Base-by-base conservation (phyloP, 2,797 vertebrate species). In the Crypturellus tataupa region DNA sequence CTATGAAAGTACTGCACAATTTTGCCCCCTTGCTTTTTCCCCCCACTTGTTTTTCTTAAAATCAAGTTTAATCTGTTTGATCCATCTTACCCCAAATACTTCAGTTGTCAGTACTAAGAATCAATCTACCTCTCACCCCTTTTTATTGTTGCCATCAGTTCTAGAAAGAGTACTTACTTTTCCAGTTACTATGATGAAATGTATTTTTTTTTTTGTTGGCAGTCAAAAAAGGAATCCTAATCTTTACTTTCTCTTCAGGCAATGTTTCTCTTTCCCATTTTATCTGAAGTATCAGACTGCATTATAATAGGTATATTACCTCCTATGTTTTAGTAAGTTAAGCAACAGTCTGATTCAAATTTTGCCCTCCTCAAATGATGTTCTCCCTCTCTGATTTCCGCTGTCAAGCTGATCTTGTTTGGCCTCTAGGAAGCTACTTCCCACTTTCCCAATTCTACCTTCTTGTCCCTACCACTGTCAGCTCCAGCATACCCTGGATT, bases 51-150 rank as follows among this genome's bases (percentile, higher is more conserved):
- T 19, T 24, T 40, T 37, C 47, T 7, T 70, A 9, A 20, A 8
- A 9, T 8, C 6, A 18, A 37, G 3, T 56, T 65, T 53, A 39
- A 39, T n/a, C 80, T 84, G 7, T 69, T 71, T 65, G 18, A 69
- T 84, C 40, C 31, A 84, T 27, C 55, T 75, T 10, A 64, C 64
- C 80, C 76, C 19, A 60, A 21, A 59, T 14, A 83, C 17, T n/a
- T 55, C 29, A 78, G 33, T 72, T 25, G 16, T 55, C 56, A 64
- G 9, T 19, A 90, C 51, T 84, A 84, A 79, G 31, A 84, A 82
- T 20, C 0, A 70, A 63, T 72, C 21, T 3, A 21, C 46, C 63
- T 46, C 3, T 49, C 53, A 71, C 88, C 44, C 14, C 84, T 75
- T 60, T 49, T 65, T 37, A 40, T 73, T 83, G 62, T 76, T 73